Conservation (phyloP, 2,113 vertebrate species). For the Tragelaphus buxtoni region DNA sequence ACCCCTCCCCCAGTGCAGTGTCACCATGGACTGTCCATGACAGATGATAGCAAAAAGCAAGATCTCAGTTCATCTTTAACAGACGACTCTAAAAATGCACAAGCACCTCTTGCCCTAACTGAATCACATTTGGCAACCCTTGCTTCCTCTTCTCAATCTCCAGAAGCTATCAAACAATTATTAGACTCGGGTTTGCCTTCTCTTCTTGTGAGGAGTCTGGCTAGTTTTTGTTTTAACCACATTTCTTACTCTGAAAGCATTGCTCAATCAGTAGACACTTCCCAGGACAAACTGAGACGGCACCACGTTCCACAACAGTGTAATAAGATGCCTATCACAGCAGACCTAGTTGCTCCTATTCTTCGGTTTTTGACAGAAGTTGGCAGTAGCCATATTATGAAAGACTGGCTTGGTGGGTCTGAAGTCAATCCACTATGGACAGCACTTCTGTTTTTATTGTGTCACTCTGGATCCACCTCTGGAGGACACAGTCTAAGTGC, state of each 20-base stretch:
- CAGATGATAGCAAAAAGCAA: conserved; percentile 98
- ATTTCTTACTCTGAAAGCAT: conserved; percentile 88
- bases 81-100: conserved; percentile 96
- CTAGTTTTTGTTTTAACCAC: conserved; percentile 92
- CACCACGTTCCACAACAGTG: conserved; percentile 84
- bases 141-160: conserved; percentile 95
- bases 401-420: conserved; percentile 97
- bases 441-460: conserved; percentile 95
- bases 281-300: conserved; percentile 83
- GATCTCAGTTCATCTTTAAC: conserved; percentile 90
- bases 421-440: conserved; percentile 98
- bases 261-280: conserved; percentile 81
- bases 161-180: conserved; percentile 95
- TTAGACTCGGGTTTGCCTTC: conserved; percentile 96
- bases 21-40: conserved; percentile 94
- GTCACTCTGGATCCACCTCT: conserved; percentile 92
- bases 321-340: conserved; percentile 87
- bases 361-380: conserved; percentile 97
- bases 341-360: conserved; percentile 95
- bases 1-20: conserved; percentile 88
- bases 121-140: conserved; percentile 95
- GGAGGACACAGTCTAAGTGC: conserved; percentile 76
- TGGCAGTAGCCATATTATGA: conserved; percentile 98
- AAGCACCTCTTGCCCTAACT: conserved; percentile 88
- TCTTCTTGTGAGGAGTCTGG: conserved; percentile 93